These are phyloP conservation scores for Amyelois transitella DNA, from an alignment of 1,140 invertebrate species.

Conservation along the genomic window DNA sequence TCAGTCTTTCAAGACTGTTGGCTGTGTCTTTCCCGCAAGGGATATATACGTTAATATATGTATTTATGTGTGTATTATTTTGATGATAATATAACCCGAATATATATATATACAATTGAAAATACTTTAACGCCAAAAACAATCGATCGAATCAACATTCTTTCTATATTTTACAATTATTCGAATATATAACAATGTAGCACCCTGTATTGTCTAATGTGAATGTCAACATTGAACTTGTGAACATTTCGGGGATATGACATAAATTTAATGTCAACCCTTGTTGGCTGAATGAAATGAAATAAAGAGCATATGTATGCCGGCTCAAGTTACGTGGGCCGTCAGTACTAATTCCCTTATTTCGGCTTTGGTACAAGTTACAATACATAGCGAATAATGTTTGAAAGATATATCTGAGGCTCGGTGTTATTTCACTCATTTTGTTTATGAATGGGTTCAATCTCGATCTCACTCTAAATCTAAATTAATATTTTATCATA, in stretches of 20 bases:
- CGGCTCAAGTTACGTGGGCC: slow-evolving; percentile 57
- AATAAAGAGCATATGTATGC: slow-evolving; percentile 68
- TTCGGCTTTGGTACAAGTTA: slow-evolving; percentile 18
- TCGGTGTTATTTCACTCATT: no score
- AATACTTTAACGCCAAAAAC: background rate
- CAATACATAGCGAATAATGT: slow-evolving; percentile 15
- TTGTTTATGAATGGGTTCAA: no score
- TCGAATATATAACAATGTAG: slow-evolving; percentile 16
- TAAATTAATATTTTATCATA: no score
- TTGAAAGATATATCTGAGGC: background rate
- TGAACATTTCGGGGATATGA: slow-evolving; percentile 59
- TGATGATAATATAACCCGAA: no score
- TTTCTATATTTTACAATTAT: slow-evolving; percentile 12
- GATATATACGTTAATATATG: no score
- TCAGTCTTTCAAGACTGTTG: no score
- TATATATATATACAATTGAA: no score
- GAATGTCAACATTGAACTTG: slow-evolving; percentile 64
- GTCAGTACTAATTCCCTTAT: slow-evolving; percentile 47
- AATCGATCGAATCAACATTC: background rate
- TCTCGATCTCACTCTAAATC: no score
- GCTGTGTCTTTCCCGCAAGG: no score
- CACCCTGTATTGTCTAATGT: slow-evolving; percentile 54
- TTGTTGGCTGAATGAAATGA: slow-evolving; percentile 52
- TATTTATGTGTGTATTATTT: no score
- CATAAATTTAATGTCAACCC: slow-evolving; percentile 68